Evolutionary conservation across 2,888 invertebrate species (phyloP).

Genomic region (Blomia tropicalis): DNA sequence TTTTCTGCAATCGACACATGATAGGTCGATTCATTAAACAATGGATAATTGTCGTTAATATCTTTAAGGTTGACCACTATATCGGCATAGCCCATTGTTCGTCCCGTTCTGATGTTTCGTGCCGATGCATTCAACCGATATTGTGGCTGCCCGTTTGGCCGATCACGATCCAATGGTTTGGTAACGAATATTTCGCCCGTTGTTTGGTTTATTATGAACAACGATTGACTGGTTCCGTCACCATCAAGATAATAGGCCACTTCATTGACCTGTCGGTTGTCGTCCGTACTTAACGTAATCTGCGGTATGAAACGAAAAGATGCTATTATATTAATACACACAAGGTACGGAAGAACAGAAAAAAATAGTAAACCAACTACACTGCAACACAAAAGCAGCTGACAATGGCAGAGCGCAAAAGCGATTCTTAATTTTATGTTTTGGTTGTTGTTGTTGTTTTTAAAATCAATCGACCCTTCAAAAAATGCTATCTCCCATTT

Average conservation of each 20-base stretch:
- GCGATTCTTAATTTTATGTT: neutral
- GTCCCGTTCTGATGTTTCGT: conserved; percentile 74
- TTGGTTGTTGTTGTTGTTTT: neutral
- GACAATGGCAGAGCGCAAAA: too few relatives aligned
- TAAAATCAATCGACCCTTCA: neutral
- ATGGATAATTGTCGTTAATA: conserved; percentile 94
- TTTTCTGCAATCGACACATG: conserved; percentile 91
- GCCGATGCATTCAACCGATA: conserved; percentile 92
- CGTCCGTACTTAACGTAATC: neutral
- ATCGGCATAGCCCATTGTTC: conserved; percentile 86
- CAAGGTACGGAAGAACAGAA: too few relatives aligned
- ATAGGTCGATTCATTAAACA: conserved; percentile 63
- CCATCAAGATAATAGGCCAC: conserved; percentile 89
- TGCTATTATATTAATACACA: too few relatives aligned
- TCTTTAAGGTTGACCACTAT: conserved; percentile 92
- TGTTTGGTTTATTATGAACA: conserved; percentile 87
- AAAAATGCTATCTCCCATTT: too few relatives aligned
- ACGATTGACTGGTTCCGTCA: conserved; percentile 86
- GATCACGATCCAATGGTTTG: conserved; percentile 89
- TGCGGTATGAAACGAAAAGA: too few relatives aligned
- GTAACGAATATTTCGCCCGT: conserved; percentile 87
- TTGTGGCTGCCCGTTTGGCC: conserved; percentile 83
- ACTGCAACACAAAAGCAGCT: too few relatives aligned
- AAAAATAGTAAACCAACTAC: too few relatives aligned
- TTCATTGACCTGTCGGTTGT: conserved; percentile 38